These are phyloP conservation scores for Hipparchia sbordonii DNA, from an alignment of 2,888 invertebrate species.

Conservation along the genomic window DNA sequence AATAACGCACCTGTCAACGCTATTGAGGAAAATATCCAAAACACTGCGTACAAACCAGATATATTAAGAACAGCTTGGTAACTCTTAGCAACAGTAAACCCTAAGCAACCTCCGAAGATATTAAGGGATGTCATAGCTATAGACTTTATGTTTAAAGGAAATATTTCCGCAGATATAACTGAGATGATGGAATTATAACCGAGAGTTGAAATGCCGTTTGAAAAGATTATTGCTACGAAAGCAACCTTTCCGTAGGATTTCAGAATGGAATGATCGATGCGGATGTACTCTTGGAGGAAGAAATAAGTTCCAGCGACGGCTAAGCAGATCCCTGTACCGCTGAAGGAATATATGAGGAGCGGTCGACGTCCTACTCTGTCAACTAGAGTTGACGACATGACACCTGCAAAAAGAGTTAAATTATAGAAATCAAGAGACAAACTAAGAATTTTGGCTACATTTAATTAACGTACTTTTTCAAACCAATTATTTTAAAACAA, in stretches of 20 bases:
- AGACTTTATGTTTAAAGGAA: slow-evolving; percentile 81
- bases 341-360: slow-evolving; percentile 66
- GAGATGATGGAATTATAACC: slow-evolving; percentile 78
- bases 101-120: slow-evolving; percentile 71
- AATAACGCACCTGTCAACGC: slow-evolving; percentile 75
- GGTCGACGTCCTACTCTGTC: slow-evolving; percentile 73
- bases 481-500: too few relatives aligned
- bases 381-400: slow-evolving; percentile 60
- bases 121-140: slow-evolving; percentile 74
- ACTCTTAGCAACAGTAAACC: slow-evolving; percentile 74
- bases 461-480: too few relatives aligned
- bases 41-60: slow-evolving; percentile 73
- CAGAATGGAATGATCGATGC: slow-evolving; percentile 47
- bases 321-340: slow-evolving; percentile 55
- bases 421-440: neutral
- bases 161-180: slow-evolving; percentile 77
- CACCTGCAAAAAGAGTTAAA: slow-evolving; percentile 52
- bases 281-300: slow-evolving; percentile 55
- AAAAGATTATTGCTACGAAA: slow-evolving; percentile 67
- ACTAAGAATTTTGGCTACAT: too few relatives aligned
- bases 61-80: slow-evolving; percentile 75
- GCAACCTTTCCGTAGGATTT: slow-evolving; percentile 59
- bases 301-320: slow-evolving; percentile 63
- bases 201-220: slow-evolving; percentile 54
- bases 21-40: slow-evolving; percentile 70